Percentiles rank a stretch among this genome's conserved stretches.
phyloP scores from a whole-genome alignment of 2,113 vertebrate species.

The Dasyornis broadbenti region DNA sequence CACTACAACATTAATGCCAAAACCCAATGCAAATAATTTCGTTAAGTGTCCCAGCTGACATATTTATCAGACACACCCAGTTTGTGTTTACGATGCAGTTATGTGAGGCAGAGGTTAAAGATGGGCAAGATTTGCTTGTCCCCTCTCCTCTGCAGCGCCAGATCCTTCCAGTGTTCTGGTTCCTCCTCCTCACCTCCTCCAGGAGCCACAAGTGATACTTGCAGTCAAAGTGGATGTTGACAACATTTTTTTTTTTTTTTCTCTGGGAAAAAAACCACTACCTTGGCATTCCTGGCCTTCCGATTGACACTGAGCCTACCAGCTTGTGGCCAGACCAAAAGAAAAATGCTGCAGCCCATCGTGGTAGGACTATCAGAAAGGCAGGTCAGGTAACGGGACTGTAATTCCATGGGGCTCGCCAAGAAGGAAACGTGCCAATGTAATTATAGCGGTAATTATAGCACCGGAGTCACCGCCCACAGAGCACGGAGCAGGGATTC shows the following conservation, averaged over 20 bases:
- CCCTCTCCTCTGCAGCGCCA: neutral
- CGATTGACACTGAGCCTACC: neutral
- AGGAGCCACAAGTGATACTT: neutral
- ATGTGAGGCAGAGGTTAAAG: neutral
- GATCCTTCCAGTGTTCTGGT: neutral
- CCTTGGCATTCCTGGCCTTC: neutral
- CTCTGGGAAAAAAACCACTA: neutral
- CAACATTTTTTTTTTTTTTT: neutral
- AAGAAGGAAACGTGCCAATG: conserved; percentile 46
- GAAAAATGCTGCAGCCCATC: neutral
- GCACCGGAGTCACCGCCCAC: conserved; percentile 53
- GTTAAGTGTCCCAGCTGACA: neutral
- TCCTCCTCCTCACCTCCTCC: neutral
- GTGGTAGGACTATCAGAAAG: neutral
- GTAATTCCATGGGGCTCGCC: conserved; percentile 4
- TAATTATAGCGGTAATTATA: conserved; percentile 63
- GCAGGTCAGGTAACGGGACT: conserved; percentile 45
- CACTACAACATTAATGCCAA: neutral
- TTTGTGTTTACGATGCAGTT: neutral
- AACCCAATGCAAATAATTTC: neutral
- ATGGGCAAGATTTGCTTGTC: neutral
- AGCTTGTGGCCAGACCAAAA: neutral
- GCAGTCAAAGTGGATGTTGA: neutral
- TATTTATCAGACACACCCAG: neutral
- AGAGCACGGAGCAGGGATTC: conserved; percentile 1